Conservation (phyloP, 2,797 vertebrate species). For the Lerista edwardsae region DNA sequence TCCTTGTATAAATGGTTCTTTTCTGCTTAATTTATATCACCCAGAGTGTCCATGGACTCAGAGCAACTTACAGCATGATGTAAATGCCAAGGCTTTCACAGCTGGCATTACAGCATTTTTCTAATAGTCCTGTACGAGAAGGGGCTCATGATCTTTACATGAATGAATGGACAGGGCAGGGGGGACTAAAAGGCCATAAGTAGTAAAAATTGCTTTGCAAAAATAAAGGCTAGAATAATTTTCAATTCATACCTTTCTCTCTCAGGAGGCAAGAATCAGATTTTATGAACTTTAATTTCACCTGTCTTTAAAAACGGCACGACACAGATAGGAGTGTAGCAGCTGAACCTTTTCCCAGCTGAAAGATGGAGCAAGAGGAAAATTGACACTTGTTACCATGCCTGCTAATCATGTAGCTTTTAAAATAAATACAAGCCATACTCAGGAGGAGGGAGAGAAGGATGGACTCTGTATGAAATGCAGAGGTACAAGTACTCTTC, state of each 20-base stretch:
- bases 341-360: not conserved
- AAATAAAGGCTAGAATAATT: no score
- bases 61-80: no score
- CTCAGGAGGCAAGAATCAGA: not conserved
- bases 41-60: no score
- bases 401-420: not conserved
- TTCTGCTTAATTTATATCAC: not conserved
- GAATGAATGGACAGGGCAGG: no score
- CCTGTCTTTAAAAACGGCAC: not conserved
- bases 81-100: no score
- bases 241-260: no score
- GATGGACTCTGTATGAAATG: not conserved
- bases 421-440: not conserved
- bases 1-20: not conserved
- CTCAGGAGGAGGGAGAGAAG: not conserved
- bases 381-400: no score
- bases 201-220: no score
- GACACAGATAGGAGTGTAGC: not conserved
- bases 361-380: not conserved
- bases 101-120: no score
- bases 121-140: no score
- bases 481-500: not conserved
- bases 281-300: not conserved
- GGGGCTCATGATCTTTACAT: no score
- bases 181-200: no score